phyloP scores from a whole-genome alignment of 2,888 invertebrate genomes.

The Drosophila setosimentum region DNA sequence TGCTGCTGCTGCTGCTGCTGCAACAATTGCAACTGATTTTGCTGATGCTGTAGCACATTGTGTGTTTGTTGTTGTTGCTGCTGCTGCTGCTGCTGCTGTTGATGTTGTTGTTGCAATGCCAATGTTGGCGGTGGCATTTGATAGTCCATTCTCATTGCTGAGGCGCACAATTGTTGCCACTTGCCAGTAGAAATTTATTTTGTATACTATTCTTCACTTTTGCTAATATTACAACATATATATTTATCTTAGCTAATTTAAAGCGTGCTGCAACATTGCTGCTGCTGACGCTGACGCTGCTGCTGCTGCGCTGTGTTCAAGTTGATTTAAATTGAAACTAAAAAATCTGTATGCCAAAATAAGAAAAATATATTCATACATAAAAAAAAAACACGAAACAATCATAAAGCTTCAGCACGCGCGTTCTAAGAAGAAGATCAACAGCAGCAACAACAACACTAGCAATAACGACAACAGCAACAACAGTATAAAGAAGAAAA shows the following conservation, averaged over 20 bases:
- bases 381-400: conserved; percentile 16
- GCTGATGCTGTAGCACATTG: conserved; percentile 76
- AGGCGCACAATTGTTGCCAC: conserved; percentile 45
- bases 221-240: not conserved
- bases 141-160: conserved; percentile 85
- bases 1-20: conserved; percentile 77
- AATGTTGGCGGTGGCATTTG: conserved; percentile 84
- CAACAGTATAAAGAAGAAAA: too few species aligned
- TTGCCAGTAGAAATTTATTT: conserved; percentile 20
- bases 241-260: conserved; percentile 19
- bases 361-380: conserved; percentile 7
- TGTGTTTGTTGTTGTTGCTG: conserved; percentile 71
- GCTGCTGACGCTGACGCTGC: conserved; percentile 23
- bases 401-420: conserved; percentile 62
- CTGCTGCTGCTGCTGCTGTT: conserved; percentile 66
- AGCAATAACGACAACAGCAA: conserved; percentile 7
- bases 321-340: conserved; percentile 29
- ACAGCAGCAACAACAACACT: not conserved
- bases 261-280: conserved; percentile 34
- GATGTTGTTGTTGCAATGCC: conserved; percentile 81
- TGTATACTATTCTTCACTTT: not conserved
- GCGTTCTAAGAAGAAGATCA: conserved; percentile 42
- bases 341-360: conserved; percentile 17
- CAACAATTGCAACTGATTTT: conserved; percentile 80
- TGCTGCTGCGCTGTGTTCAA: conserved; percentile 27